Base-by-base conservation (phyloP, 2,797 vertebrate species). In the Pseudopleuronectes americanus region DNA sequence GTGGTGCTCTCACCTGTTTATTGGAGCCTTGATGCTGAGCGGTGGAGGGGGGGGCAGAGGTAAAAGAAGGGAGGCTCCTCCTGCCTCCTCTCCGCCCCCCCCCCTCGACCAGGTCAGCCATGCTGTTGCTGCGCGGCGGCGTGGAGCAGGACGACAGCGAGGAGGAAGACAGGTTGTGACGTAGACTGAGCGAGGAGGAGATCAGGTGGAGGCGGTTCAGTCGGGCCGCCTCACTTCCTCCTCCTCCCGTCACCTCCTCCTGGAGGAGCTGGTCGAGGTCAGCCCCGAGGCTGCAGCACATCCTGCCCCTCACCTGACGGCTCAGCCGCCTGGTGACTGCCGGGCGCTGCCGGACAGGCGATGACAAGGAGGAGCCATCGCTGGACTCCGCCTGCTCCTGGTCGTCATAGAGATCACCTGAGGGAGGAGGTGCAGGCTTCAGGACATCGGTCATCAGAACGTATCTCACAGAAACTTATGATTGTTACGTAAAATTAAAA, bases 251-350 rank as follows among this genome's bases (percentile, higher is more conserved):
- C 0, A 4, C 57, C 5, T 93, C 90, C 61, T 89, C 92, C 2
- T 83, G 71, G 16, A 85, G 70, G 4, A 90, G 47, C 63, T 87
- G 88, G 84, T 95, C 92, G 6, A 95, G 80, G 74, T 93, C 83
- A 0, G 91, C 86, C 2, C 92, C 94, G 52, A 95, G 66, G 68
- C 95, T 95, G 59, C 86, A 89, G 57, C 90, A 94, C 91, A 93
- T 86, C 38, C 94, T 77, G 83, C 57, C 92, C 51, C 84, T 85
- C 41, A 88, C 38, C 0, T 41, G 79, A 31, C 80, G 81, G 74
- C 84, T 87, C 47, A 90, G 17, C 0, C 74, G 81, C 23, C 72
- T 36, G 52, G 65, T 49, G 2, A 36, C 71, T 0, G 57, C 1
- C 0, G 81, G 56, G 6, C 49, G 85, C 5, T 8, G 64, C 2